Percentiles rank a stretch among this genome's conserved stretches.
phyloP scores from a whole-genome alignment of 2,113 vertebrate genomes.

The Canis aureus region DNA sequence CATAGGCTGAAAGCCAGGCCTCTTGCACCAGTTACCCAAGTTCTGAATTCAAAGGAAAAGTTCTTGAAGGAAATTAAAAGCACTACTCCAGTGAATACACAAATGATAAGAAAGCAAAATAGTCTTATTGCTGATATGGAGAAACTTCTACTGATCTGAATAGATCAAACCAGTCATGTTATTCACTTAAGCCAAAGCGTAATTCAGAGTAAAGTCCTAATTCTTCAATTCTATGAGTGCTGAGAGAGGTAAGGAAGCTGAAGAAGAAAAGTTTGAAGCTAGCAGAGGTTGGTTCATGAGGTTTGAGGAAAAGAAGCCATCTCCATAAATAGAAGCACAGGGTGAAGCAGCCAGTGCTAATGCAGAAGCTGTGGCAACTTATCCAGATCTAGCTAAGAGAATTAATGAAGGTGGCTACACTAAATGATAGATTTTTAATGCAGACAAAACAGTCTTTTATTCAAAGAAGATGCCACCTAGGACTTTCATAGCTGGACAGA shows the following conservation, averaged over 20 bases:
- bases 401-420: background rate
- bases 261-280: background rate
- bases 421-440: background rate
- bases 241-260: background rate
- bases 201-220: background rate
- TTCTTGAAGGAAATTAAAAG: background rate
- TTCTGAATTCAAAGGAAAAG: background rate
- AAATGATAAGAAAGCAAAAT: background rate
- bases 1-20: background rate
- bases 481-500: background rate
- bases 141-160: background rate
- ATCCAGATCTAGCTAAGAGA: background rate
- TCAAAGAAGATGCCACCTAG: background rate
- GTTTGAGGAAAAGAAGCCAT: background rate
- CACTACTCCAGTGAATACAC: background rate
- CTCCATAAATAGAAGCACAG: background rate
- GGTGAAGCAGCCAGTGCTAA: background rate
- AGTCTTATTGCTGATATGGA: background rate
- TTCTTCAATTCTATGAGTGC: background rate
- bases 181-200: background rate
- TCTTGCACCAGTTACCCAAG: background rate
- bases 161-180: background rate
- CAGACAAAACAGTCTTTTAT: background rate
- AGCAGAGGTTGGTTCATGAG: background rate
- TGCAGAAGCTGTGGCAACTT: background rate